Evolutionary conservation across 2,888 invertebrate genomes (phyloP), one percentile per base, ranked within the genome.

Genomic region (Yponomeuta sedellus): DNA sequence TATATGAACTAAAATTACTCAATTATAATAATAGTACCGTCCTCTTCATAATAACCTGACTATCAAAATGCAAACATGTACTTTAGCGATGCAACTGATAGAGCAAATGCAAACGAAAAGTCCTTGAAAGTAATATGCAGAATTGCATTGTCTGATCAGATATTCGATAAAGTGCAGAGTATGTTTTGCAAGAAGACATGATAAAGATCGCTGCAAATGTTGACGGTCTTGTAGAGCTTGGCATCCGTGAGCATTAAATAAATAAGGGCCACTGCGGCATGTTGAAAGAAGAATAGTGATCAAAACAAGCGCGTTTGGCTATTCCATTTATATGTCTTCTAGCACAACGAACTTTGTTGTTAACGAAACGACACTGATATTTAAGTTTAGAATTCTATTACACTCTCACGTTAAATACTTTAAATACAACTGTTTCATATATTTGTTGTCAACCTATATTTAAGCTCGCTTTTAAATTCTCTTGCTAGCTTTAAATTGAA

Each of bases 271-370:
- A 70, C 69, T 68, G 65, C 69, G 71, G 64, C 68, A 70, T 70
- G 73, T 77, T 74, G 78, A 83, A 82, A 81, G 78, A 77, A 81
- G 79, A 86, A 84, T 83, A 83, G 83, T 83, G 78, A 80, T 75
- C 74, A 76, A 75, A 76, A 79, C 77, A 78, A 77, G 79, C 77
- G 75, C 62, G 19, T 39, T 76, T 77, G 79, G 77, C 75, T 16
- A 61, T 10, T 76, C 76, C 80, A 85, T 85, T 84, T 82, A 82
- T 83, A 85, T 85, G 81, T 78, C 78, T 76, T 71, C 80, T 75
- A 84, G 83, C 10, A 83, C 85, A 83, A 62, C 39, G 11, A 1
- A 20, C 25, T 25, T 16, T 16, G 12, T 52, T 52, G 44, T 52
- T 16, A 52, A 52, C 16, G 44, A 16, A 16, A 52, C 4, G 2